Percentiles rank a stretch among this genome's conserved stretches.
Evolutionary conservation across 30 jellyfish, hydroid and myxozoan genomes (phyloP).

Genomic region (Aurelia coerulea): DNA sequence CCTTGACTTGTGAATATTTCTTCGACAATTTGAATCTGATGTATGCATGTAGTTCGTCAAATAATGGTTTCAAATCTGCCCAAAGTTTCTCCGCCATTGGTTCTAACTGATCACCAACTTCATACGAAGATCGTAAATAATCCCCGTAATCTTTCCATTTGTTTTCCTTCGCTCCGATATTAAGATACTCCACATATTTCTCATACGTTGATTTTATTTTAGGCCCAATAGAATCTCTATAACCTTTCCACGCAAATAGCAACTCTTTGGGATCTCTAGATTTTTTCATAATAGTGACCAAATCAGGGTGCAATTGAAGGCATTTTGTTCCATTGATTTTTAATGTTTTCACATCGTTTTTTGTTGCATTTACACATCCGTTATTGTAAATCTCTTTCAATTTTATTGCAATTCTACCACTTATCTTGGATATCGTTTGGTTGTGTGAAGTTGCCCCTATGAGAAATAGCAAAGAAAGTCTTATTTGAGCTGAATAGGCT

Average conservation of each 20-base stretch:
- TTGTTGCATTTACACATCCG: conserved; percentile 74
- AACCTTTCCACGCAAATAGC: conserved; percentile 89
- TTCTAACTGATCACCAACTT: conserved; percentile 73
- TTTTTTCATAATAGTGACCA: conserved; percentile 50
- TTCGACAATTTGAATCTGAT: conserved; percentile 78
- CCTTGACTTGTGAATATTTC: conserved; percentile 68
- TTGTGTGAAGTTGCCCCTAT: conserved; percentile 56
- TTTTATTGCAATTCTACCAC: conserved; percentile 26
- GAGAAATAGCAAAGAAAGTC: too few relatives aligned
- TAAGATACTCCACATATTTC: conserved; percentile 66
- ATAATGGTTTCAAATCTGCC: conserved; percentile 93
- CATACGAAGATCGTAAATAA: conserved; percentile 85
- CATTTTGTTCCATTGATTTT: conserved; percentile 53
- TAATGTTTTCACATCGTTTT: conserved; percentile 64
- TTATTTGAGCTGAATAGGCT: too few relatives aligned
- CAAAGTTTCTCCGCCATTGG: conserved; percentile 79
- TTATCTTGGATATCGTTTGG: conserved; percentile 25
- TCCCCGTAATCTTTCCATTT: conserved; percentile 85
- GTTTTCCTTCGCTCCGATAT: conserved; percentile 89
- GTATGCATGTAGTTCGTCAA: conserved; percentile 93
- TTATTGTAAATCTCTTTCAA: conserved; percentile 81
- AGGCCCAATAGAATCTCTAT: conserved; percentile 92
- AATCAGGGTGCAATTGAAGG: conserved; percentile 75
- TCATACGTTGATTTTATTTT: conserved; percentile 57
- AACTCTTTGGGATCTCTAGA: conserved; percentile 82